Conservation (phyloP, 2,888 invertebrate species). For the Lagria hirta region DNA sequence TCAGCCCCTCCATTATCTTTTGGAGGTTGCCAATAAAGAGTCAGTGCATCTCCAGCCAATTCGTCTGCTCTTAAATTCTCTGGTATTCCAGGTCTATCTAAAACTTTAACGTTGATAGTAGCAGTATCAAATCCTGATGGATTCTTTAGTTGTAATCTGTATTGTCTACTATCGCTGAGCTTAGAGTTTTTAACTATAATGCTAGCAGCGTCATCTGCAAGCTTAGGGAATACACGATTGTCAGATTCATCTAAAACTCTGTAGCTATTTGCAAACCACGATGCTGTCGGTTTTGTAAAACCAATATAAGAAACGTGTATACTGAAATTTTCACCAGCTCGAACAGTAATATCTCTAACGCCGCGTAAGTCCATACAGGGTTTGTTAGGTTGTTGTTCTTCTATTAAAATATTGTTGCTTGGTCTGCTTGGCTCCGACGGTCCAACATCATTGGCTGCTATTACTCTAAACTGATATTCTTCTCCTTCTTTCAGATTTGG, state of each 20-base stretch:
- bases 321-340: conserved; percentile 97
- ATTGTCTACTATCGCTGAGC: conserved; percentile 86
- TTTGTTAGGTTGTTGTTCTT: conserved; percentile 93
- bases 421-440: conserved; percentile 82
- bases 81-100: conserved; percentile 90
- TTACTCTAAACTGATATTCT: conserved; percentile 93
- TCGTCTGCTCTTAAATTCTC: conserved; percentile 91
- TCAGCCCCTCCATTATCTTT: conserved; percentile 95
- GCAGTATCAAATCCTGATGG: conserved; percentile 95
- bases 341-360: conserved; percentile 92
- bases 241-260: conserved; percentile 77
- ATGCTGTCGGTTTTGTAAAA: conserved; percentile 92
- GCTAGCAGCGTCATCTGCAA: conserved; percentile 86
- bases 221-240: conserved; percentile 74
- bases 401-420: conserved; percentile 75
- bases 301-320: conserved; percentile 95
- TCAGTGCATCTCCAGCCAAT: conserved; percentile 93
- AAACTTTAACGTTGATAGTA: conserved; percentile 90
- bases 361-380: conserved; percentile 94
- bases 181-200: conserved; percentile 92
- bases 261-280: conserved; percentile 92
- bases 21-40: conserved; percentile 94
- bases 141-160: conserved; percentile 89
- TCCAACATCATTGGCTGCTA: conserved; percentile 89
- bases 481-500: conserved; percentile 88